phyloP scores from a whole-genome alignment of 2,888 invertebrate genomes.

The Pterobdella sp. region DNA sequence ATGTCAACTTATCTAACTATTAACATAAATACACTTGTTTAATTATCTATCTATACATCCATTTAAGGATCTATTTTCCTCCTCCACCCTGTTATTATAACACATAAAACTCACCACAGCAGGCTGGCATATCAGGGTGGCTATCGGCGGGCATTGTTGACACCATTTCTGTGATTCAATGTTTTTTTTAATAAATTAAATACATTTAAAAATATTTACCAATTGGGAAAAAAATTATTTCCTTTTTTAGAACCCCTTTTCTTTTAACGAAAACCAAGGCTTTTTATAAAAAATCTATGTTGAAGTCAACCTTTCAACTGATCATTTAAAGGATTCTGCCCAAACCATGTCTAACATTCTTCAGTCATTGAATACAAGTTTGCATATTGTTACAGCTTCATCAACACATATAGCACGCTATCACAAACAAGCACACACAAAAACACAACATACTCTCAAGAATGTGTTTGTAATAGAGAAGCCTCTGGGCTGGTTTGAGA shows the following conservation, averaged over 20 bases:
- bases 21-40: background rate
- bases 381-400: background rate
- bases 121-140: slow-evolving; percentile 18
- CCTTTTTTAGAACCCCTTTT: too few relatives aligned
- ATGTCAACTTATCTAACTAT: too few relatives aligned
- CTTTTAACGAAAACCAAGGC: too few relatives aligned
- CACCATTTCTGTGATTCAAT: slow-evolving; percentile 10
- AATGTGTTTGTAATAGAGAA: slow-evolving; percentile 73
- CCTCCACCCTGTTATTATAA: background rate
- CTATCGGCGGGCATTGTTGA: slow-evolving; percentile 14
- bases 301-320: too few relatives aligned
- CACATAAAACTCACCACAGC: slow-evolving; percentile 11
- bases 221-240: too few relatives aligned
- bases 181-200: background rate
- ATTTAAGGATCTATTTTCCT: background rate
- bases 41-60: background rate
- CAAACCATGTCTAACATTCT: too few relatives aligned
- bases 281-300: too few relatives aligned
- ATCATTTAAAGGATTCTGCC: too few relatives aligned
- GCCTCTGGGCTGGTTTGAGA: slow-evolving; percentile 71
- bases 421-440: background rate
- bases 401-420: background rate
- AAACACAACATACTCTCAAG: slow-evolving; percentile 57
- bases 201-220: too few relatives aligned
- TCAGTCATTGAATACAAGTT: too few relatives aligned